A percentile compares a stretch with the other conserved stretches of the same genome.
phyloP scores from a whole-genome alignment of 2,888 invertebrate species.

The Ophioninae sp. region DNA sequence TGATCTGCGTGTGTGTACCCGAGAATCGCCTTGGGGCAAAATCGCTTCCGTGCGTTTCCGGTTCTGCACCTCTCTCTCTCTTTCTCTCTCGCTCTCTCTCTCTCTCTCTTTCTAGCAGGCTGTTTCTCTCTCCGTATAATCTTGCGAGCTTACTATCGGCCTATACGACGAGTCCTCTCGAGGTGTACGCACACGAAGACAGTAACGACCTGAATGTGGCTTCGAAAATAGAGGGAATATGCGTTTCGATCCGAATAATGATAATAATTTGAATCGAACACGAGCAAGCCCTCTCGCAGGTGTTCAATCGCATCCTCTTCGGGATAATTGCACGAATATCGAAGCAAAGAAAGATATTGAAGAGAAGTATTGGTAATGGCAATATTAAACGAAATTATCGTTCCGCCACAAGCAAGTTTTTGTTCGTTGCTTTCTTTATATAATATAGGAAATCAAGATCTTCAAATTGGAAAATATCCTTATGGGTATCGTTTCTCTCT shows the following conservation, averaged over 20 bases:
- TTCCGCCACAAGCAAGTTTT: not conserved
- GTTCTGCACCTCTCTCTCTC: slow-evolving; percentile 63
- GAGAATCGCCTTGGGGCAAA: slow-evolving; percentile 59
- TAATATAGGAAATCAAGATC: too few species aligned
- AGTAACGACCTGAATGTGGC: slow-evolving; percentile 39
- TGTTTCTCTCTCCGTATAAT: slow-evolving; percentile 11
- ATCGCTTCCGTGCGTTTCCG: slow-evolving; percentile 68
- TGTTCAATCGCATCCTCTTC: slow-evolving; percentile 1
- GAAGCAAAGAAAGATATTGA: slow-evolving; percentile 19
- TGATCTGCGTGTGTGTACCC: slow-evolving; percentile 12
- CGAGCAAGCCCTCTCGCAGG: slow-evolving; percentile 5
- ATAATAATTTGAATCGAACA: not conserved
- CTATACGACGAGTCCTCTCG: slow-evolving; percentile 21
- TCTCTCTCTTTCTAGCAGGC: too few species aligned
- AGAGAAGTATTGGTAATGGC: slow-evolving; percentile 3
- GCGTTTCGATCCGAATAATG: not conserved
- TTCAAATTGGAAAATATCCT: too few species aligned
- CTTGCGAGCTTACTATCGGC: too few species aligned
- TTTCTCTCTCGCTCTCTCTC: too few species aligned
- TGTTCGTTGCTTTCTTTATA: too few species aligned
- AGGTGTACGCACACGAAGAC: slow-evolving; percentile 21
- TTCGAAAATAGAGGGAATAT: slow-evolving; percentile 23
- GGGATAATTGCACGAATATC: slow-evolving; percentile 19
- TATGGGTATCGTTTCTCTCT: too few species aligned
- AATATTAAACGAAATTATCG: slow-evolving; percentile 24